Base-by-base conservation (phyloP, 2,113 vertebrate genomes). In the Lophura nycthemera region DNA sequence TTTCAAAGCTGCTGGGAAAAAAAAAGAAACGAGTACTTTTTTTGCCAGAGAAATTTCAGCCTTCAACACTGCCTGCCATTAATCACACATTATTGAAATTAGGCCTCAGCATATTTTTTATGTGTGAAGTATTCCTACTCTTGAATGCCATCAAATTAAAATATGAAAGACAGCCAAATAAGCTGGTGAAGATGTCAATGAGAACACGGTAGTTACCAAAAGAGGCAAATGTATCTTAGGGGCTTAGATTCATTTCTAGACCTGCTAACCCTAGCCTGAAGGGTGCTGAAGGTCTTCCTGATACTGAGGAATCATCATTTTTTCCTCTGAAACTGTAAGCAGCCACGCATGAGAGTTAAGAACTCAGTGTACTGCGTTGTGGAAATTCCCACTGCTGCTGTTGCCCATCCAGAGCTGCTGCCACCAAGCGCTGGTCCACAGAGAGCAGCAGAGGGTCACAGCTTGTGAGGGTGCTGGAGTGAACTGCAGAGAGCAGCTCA, bases 61-160 rank as follows among this genome's bases (percentile, higher is more conserved):
- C 92, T 5, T 34, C 24, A 83, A 2, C 0, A 1, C 6, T 85
- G 36, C 32, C 25, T 63, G n/a, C 16, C 71, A 45, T 87, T 87
- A 89, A 73, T 61, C 13, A 82, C 12, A 47, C 13, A 61, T 15
- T 69, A 11, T 19, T 86, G 36, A 87, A 92, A 92, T 13, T 13
- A 79, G 27, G 36, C 6, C 6, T 81, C 4, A 15, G 12, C 5
- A 32, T 70, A 50, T 81, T 59, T 21, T 40, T 2, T 18, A 52
- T 6, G 11, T 43, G 17, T 71, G 24, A 94, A 85, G 32, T 65
- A 70, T 86, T 86, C 16, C 71, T 66, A 12, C 18, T 74, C 4
- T 38, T 75, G 50, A 94, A 92, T 83, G 45, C 29, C n/a, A 79
- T 61, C 50, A 86, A 50, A 88, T 83, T 64, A 81, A 84, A 76